phyloP scores from a whole-genome alignment of 2,888 invertebrate species.

The Dolichomitus sp. region DNA sequence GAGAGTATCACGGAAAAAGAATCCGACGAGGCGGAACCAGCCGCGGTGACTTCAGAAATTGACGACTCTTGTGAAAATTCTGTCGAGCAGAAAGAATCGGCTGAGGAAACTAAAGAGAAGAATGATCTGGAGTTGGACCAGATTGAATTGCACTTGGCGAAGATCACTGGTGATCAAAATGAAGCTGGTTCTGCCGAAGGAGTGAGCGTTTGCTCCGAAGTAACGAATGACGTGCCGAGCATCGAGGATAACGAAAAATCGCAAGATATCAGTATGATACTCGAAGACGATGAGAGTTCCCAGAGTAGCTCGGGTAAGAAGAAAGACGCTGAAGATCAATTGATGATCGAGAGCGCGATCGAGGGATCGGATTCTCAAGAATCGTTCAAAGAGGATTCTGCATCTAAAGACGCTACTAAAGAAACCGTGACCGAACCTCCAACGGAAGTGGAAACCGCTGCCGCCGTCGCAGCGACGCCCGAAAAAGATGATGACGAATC shows the following conservation, averaged over 20 bases:
- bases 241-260: slow-evolving; percentile 79
- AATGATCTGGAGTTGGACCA: slow-evolving; percentile 71
- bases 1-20: slow-evolving; percentile 46
- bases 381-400: slow-evolving; percentile 73
- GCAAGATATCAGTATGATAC: slow-evolving; percentile 78
- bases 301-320: slow-evolving; percentile 72
- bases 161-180: slow-evolving; percentile 79
- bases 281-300: slow-evolving; percentile 78
- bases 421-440: slow-evolving; percentile 61
- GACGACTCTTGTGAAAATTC: slow-evolving; percentile 47
- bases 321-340: slow-evolving; percentile 72
- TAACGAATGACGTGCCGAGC: slow-evolving; percentile 73
- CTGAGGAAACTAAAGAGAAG: slow-evolving; percentile 45
- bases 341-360: slow-evolving; percentile 70
- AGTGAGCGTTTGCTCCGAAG: slow-evolving; percentile 75
- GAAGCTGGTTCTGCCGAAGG: slow-evolving; percentile 73
- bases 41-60: not conserved
- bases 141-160: slow-evolving; percentile 77
- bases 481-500: slow-evolving; percentile 62
- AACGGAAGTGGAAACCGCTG: slow-evolving; percentile 29
- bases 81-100: slow-evolving; percentile 39
- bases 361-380: slow-evolving; percentile 73
- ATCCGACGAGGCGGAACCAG: slow-evolving; percentile 36
- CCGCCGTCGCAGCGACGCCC: slow-evolving; percentile 33
- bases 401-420: slow-evolving; percentile 59